Evolutionary conservation across 2,797 vertebrate species (phyloP).

Genomic region (Sitta carolinensis): DNA sequence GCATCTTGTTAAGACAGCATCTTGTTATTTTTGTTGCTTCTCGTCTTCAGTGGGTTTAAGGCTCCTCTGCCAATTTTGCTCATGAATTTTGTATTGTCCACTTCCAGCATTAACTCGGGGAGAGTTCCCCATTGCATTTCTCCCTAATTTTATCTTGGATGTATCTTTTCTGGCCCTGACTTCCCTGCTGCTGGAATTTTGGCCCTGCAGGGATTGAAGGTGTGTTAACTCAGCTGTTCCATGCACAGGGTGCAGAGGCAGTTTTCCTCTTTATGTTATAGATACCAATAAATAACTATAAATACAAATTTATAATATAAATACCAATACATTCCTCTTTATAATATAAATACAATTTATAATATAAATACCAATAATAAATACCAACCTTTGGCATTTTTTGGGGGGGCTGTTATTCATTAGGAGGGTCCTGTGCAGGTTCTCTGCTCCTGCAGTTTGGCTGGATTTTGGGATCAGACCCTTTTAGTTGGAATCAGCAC

Average conservation of each 20-base stretch:
- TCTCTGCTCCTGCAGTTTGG: not conserved
- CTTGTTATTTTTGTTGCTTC: not conserved
- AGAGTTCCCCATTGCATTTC: fast-evolving
- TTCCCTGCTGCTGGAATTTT: not conserved
- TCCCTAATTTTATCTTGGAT: not conserved
- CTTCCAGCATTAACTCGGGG: not conserved
- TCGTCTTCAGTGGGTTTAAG: not conserved
- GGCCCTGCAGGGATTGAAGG: not conserved
- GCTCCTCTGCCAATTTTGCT: not conserved
- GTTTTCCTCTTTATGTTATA: not conserved
- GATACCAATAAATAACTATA: no score
- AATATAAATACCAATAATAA: no score
- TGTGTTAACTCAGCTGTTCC: not conserved
- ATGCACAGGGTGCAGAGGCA: not conserved
- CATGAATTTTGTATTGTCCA: not conserved
- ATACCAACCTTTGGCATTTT: not conserved
- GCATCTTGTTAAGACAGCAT: not conserved
- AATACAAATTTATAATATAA: no score
- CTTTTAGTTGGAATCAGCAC: not conserved
- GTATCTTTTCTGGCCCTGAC: not conserved
- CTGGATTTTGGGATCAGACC: not conserved
- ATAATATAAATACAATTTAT: no score
- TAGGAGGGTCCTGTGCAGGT: no score
- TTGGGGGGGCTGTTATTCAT: not conserved
- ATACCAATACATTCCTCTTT: no score